A percentile compares a stretch with the other conserved stretches of the same genome.
Conservation (phyloP, 2,888 invertebrate species). For the Ennomos fuscantarius region DNA sequence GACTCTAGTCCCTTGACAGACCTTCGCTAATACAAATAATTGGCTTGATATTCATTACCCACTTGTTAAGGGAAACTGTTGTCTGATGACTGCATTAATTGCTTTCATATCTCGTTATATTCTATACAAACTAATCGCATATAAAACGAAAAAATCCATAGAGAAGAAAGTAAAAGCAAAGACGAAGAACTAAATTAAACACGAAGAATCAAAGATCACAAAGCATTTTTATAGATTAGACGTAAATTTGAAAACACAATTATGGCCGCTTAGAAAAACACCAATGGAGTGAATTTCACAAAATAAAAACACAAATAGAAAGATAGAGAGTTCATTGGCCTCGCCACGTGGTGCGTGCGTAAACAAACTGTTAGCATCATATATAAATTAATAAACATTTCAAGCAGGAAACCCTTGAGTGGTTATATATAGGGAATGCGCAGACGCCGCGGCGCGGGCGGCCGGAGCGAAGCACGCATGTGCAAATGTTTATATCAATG, state of each 20-base stretch:
- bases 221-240: constrained; percentile 21
- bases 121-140: background rate
- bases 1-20: constrained; percentile 49
- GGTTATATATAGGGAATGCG: constrained; percentile 76
- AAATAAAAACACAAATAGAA: constrained; percentile 51
- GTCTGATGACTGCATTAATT: constrained; percentile 12
- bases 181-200: constrained; percentile 1
- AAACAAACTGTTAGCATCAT: constrained; percentile 74
- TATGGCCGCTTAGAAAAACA: constrained; percentile 43
- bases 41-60: constrained; percentile 44
- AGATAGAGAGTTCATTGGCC: constrained; percentile 69
- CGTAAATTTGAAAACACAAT: constrained; percentile 24
- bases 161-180: background rate
- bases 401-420: constrained; percentile 77
- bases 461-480: constrained; percentile 46
- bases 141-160: background rate
- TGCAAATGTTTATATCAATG: constrained; percentile 71
- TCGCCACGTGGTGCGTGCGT: constrained; percentile 70
- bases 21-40: constrained; percentile 53
- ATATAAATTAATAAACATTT: constrained; percentile 78
- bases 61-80: constrained; percentile 35
- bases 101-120: constrained; percentile 3
- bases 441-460: constrained; percentile 67
- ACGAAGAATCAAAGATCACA: background rate
- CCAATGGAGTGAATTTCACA: constrained; percentile 49